phyloP scores from a whole-genome alignment of 1,140 invertebrate genomes.

The Nebria ingens region DNA sequence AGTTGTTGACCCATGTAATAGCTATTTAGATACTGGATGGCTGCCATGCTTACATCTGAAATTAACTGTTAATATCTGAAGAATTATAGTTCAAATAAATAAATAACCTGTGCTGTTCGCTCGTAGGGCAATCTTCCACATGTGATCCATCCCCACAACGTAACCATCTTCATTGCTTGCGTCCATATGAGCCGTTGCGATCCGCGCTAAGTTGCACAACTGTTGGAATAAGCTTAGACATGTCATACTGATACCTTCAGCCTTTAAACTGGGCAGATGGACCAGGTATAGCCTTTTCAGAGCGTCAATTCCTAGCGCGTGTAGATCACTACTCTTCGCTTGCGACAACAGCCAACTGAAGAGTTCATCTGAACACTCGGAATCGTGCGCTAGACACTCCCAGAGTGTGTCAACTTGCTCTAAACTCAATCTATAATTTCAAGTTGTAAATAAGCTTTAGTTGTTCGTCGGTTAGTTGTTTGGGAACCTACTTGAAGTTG shows the following conservation, averaged over 20 bases:
- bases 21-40: conserved; percentile 85
- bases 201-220: conserved; percentile 70
- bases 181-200: conserved; percentile 47
- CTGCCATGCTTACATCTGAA: conserved; percentile 80
- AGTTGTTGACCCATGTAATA: conserved; percentile 87
- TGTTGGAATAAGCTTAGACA: conserved; percentile 85
- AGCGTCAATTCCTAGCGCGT: conserved; percentile 77
- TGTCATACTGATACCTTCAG: conserved; percentile 84
- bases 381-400: conserved; percentile 77
- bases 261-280: conserved; percentile 77
- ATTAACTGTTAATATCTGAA: too few species aligned
- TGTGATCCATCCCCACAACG: conserved; percentile 77
- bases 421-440: conserved; percentile 61
- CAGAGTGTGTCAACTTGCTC: conserved; percentile 85
- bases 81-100: conserved; percentile 9
- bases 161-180: conserved; percentile 37
- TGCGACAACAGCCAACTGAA: conserved; percentile 87
- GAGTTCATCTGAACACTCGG: conserved; percentile 77
- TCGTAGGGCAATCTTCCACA: conserved; percentile 85
- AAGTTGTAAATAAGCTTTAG: conserved; percentile 11
- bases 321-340: conserved; percentile 80
- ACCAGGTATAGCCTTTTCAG: conserved; percentile 79
- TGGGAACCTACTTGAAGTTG: conserved; percentile 62
- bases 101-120: conserved; percentile 65
- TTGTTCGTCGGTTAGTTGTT: too few species aligned